Conservation (phyloP, 2,888 invertebrate species). For the Drosophila rellima region DNA sequence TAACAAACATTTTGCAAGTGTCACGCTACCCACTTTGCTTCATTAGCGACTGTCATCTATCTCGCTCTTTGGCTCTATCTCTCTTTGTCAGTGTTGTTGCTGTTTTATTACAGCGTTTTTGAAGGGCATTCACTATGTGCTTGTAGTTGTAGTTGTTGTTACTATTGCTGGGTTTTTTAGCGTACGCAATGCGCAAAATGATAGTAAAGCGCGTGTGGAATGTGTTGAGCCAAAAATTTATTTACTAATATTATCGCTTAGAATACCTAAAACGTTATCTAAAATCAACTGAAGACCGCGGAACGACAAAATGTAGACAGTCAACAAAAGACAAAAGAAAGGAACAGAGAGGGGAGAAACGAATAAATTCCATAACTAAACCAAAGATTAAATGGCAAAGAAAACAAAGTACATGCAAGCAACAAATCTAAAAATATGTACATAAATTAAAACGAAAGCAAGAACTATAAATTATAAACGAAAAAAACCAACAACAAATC, state of each 20-base stretch:
- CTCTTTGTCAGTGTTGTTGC: slow-evolving; percentile 17
- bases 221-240: slow-evolving; percentile 23
- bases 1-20: slow-evolving; percentile 67
- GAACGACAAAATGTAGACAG: slow-evolving; percentile 44
- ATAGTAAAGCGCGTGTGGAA: slow-evolving; percentile 23
- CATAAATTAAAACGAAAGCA: slow-evolving; percentile 54
- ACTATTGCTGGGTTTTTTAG: slow-evolving; percentile 8
- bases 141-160: slow-evolving; percentile 10
- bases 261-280: slow-evolving; percentile 41
- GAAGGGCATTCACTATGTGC: slow-evolving; percentile 59
- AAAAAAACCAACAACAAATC: slow-evolving; percentile 48
- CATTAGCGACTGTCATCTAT: slow-evolving; percentile 51
- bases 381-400: slow-evolving; percentile 77
- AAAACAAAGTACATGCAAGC: slow-evolving; percentile 51
- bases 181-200: slow-evolving; percentile 46
- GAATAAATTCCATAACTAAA: slow-evolving; percentile 63
- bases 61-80: slow-evolving; percentile 6
- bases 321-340: slow-evolving; percentile 3
- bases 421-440: slow-evolving; percentile 25
- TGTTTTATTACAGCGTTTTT: slow-evolving; percentile 51
- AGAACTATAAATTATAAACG: slow-evolving; percentile 54
- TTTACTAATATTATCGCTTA: slow-evolving; percentile 42
- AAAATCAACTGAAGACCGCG: slow-evolving; percentile 15
- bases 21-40: slow-evolving; percentile 65
- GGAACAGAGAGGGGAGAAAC: slow-evolving; percentile 28